phyloP scores from a whole-genome alignment of 2,888 invertebrate genomes.

The Hemicrepidius hirtus region DNA sequence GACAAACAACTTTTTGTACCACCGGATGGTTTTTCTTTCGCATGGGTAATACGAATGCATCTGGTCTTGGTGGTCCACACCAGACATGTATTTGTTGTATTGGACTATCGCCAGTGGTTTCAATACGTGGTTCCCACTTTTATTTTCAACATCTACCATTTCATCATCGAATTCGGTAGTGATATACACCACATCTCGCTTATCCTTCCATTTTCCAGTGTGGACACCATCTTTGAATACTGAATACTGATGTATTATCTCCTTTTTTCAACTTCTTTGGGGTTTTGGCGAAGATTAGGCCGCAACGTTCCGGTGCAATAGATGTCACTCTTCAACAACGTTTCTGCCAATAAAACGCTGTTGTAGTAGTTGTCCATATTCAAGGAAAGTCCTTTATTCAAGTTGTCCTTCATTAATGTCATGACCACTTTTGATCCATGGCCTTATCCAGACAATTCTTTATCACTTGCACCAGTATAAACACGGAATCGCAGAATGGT shows the following conservation, averaged over 20 bases:
- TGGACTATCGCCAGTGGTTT: conserved; percentile 54
- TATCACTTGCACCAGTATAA: conserved; percentile 55
- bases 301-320: conserved; percentile 68
- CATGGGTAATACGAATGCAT: conserved; percentile 59
- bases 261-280: conserved; percentile 55
- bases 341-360: conserved; percentile 60
- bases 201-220: conserved; percentile 63
- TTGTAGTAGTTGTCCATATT: conserved; percentile 66
- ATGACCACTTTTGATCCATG: conserved; percentile 61
- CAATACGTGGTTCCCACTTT: conserved; percentile 39
- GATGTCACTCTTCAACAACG: conserved; percentile 56
- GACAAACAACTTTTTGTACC: conserved; percentile 59
- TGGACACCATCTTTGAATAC: conserved; percentile 58
- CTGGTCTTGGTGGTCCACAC: conserved; percentile 59
- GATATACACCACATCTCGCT: conserved; percentile 61
- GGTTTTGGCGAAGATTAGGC: conserved; percentile 56
- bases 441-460: conserved; percentile 48
- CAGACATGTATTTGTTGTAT: conserved; percentile 57
- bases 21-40: conserved; percentile 55
- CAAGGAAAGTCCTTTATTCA: conserved; percentile 61
- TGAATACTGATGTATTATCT: conserved; percentile 54
- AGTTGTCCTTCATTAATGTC: conserved; percentile 61
- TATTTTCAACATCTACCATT: conserved; percentile 51
- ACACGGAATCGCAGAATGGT: conserved; percentile 56
- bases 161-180: conserved; percentile 58